Evolutionary conservation across 2,888 invertebrate genomes (phyloP).

Genomic region (Andrena minutula): DNA sequence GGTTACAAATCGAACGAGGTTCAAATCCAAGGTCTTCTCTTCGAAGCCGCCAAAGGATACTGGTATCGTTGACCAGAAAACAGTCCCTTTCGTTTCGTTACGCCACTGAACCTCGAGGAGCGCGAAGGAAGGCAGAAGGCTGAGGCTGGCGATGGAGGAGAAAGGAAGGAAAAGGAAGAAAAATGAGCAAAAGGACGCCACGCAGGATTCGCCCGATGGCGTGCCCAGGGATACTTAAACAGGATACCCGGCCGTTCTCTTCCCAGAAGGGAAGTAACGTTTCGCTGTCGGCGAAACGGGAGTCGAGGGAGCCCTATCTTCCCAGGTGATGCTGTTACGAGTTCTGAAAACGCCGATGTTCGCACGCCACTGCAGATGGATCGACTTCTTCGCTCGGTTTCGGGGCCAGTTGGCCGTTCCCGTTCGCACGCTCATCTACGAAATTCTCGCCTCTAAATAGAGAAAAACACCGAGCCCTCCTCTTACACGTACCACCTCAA

Average conservation of each 20-base stretch:
- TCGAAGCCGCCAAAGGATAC: background rate
- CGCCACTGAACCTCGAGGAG: conserved; percentile 23
- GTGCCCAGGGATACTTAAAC: conserved; percentile 81
- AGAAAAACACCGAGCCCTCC: background rate
- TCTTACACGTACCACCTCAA: background rate
- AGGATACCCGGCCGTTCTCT: conserved; percentile 71
- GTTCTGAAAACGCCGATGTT: conserved; percentile 74
- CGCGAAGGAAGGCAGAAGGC: background rate
- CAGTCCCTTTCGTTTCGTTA: conserved; percentile 24
- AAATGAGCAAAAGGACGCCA: conserved; percentile 65
- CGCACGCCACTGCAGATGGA: conserved; percentile 68
- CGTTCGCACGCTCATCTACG: background rate
- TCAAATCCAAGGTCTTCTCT: no score
- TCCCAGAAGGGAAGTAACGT: conserved; percentile 79
- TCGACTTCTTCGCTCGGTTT: conserved; percentile 30
- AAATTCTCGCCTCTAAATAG: background rate
- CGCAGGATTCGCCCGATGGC: conserved; percentile 78
- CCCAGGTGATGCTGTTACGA: conserved; percentile 75
- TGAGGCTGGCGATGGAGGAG: conserved; percentile 7
- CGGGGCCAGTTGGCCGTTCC: background rate
- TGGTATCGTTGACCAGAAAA: background rate
- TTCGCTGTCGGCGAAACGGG: conserved; percentile 74
- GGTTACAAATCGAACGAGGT: no score
- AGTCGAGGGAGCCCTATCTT: conserved; percentile 68
- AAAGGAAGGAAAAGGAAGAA: conserved; percentile 40